Conservation (phyloP, 1,140 invertebrate genomes). For the Meloidogyne chitwoodi region DNA sequence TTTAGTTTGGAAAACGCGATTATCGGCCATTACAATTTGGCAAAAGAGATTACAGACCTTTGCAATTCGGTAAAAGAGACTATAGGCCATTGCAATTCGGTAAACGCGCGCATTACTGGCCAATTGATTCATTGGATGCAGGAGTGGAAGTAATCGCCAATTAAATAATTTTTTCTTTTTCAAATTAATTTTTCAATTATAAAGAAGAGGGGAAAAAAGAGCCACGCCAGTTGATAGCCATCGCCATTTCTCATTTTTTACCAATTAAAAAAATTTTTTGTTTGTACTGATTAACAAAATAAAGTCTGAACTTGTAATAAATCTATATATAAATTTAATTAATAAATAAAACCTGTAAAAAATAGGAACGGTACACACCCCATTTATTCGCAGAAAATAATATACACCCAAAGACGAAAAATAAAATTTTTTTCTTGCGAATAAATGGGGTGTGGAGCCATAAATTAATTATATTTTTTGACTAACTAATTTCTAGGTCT, state of each 20-base stretch:
- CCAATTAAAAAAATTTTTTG: not conserved
- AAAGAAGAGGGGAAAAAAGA: not conserved
- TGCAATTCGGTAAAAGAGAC: not conserved
- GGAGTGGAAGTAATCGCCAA: not conserved
- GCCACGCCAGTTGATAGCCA: not conserved
- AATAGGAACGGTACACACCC: no score
- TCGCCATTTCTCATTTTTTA: not conserved
- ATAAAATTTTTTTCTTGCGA: no score
- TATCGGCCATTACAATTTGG: constrained; percentile 16
- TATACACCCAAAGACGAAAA: no score
- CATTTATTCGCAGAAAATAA: no score
- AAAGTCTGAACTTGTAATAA: not conserved
- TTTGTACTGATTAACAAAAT: not conserved
- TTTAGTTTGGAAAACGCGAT: constrained; percentile 19
- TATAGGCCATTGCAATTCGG: constrained; percentile 14
- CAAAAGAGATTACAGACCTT: not conserved
- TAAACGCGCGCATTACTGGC: not conserved
- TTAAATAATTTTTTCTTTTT: not conserved
- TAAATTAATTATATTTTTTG: no score
- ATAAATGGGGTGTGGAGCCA: no score
- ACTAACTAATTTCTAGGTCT: no score
- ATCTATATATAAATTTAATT: no score
- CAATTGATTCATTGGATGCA: not conserved
- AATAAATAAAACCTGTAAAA: no score
- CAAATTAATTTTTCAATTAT: not conserved